A percentile compares a stretch with the other conserved stretches of the same genome.
Conservation (phyloP, 2,113 vertebrate genomes). For the Phaethornis superciliosus region DNA sequence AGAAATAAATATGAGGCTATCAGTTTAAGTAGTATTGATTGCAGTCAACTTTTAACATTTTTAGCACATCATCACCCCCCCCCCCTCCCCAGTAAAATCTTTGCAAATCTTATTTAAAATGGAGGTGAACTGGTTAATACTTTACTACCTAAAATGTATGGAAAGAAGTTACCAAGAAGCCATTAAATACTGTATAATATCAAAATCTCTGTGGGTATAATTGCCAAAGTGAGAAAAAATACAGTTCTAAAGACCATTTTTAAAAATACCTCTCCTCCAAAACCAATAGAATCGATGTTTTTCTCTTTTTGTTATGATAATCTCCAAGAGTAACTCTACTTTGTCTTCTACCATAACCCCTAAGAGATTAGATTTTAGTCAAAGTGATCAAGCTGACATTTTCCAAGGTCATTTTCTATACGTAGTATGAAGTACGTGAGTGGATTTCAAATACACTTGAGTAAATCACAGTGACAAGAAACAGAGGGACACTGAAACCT, state of each 20-base stretch:
- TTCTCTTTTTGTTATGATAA: constrained; percentile 63
- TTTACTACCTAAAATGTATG: constrained; percentile 43
- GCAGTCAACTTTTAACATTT: neutral
- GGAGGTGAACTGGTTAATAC: constrained; percentile 56
- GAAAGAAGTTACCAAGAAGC: constrained; percentile 63
- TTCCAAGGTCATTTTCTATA: constrained; percentile 75
- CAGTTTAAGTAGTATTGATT: constrained; percentile 15
- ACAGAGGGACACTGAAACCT: constrained; percentile 64
- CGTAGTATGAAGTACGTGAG: constrained; percentile 63
- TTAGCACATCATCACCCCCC: neutral
- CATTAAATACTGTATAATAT: constrained; percentile 63
- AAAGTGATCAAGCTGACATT: constrained; percentile 72
- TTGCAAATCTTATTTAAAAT: constrained; percentile 47
- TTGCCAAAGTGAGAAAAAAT: constrained; percentile 46
- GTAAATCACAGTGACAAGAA: constrained; percentile 68
- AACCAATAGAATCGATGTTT: constrained; percentile 44
- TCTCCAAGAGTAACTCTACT: constrained; percentile 59
- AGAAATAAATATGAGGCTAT: neutral
- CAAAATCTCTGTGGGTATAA: constrained; percentile 62
- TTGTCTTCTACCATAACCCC: constrained; percentile 54
- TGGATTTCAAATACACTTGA: constrained; percentile 62
- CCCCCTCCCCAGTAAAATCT: neutral
- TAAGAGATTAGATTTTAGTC: constrained; percentile 71
- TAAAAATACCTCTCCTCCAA: constrained; percentile 30
- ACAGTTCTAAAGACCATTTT: constrained; percentile 42